These are phyloP conservation scores for Coelinius sp. DNA, from an alignment of 2,888 invertebrate species.

Conservation along the genomic window DNA sequence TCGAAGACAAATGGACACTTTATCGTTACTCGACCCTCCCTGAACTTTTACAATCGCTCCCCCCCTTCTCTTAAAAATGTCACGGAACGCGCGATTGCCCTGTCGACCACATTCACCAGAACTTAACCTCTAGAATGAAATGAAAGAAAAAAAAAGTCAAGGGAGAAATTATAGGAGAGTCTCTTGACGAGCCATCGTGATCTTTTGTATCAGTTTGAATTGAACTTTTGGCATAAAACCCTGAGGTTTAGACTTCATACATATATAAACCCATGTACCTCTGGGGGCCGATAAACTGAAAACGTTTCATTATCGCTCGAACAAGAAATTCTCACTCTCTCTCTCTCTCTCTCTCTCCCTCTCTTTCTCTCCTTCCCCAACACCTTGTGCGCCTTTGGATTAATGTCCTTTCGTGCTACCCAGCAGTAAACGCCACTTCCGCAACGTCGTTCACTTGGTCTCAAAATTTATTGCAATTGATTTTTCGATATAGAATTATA, in stretches of 20 bases:
- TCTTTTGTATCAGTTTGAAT: conserved; percentile 42
- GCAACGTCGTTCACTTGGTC: conserved; percentile 45
- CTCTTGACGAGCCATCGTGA: conserved; percentile 25
- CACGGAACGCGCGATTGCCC: conserved; percentile 33
- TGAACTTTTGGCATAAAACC: conserved; percentile 39
- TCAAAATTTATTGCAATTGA: conserved; percentile 62
- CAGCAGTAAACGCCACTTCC: conserved; percentile 54
- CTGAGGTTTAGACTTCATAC: not conserved
- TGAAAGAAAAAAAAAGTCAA: not conserved
- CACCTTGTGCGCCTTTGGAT: conserved; percentile 45
- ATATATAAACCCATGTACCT: conserved; percentile 45
- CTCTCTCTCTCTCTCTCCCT: conserved; percentile 14
- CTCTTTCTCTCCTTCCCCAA: conserved; percentile 23
- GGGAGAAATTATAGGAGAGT: not conserved
- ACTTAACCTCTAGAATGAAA: conserved; percentile 25
- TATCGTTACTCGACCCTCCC: not conserved
- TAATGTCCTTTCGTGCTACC: conserved; percentile 60
- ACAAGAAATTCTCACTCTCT: conserved; percentile 29
- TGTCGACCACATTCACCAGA: conserved; percentile 42
- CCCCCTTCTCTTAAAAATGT: conserved; percentile 24
- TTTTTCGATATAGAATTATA: conserved; percentile 57
- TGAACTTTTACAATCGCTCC: conserved; percentile 30
- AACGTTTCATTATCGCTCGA: conserved; percentile 59
- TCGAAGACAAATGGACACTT: not conserved
- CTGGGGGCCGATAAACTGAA: conserved; percentile 61